phyloP scores from a whole-genome alignment of 2,113 vertebrate species.

The Cygnus atratus region DNA sequence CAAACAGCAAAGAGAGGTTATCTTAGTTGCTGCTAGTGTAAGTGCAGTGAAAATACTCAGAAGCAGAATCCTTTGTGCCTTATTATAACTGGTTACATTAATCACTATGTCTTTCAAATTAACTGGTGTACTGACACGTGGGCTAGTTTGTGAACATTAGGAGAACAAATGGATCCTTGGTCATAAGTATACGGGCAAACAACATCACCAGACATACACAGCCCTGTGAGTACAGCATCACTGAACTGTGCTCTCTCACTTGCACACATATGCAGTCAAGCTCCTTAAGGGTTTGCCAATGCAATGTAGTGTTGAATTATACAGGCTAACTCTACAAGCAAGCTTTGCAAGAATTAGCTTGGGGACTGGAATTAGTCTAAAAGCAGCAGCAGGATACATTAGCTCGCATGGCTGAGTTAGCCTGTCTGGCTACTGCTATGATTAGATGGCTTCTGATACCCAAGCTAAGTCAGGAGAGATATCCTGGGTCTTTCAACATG shows the following conservation, averaged over 20 bases:
- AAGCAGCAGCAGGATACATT: slow-evolving; percentile 17
- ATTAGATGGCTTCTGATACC: background rate
- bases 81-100: background rate
- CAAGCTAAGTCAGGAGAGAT: background rate
- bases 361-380: slow-evolving; percentile 20
- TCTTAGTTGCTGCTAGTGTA: background rate
- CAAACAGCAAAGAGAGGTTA: background rate
- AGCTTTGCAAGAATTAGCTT: slow-evolving; percentile 22
- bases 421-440: background rate
- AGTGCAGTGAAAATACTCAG: background rate
- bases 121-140: background rate
- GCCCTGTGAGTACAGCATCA: background rate
- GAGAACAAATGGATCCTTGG: background rate
- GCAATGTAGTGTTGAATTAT: slow-evolving; percentile 33
- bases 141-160: background rate
- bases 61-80: background rate
- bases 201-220: background rate
- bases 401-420: background rate
- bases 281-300: slow-evolving; percentile 19
- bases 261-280: background rate
- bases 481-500: background rate
- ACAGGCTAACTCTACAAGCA: slow-evolving; percentile 6
- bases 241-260: background rate
- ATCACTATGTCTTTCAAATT: slow-evolving; percentile 2
- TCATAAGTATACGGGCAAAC: background rate